These are phyloP conservation scores for Brachionus sp. DNA, from an alignment of 1,140 invertebrate genomes.

Conservation along the genomic window DNA sequence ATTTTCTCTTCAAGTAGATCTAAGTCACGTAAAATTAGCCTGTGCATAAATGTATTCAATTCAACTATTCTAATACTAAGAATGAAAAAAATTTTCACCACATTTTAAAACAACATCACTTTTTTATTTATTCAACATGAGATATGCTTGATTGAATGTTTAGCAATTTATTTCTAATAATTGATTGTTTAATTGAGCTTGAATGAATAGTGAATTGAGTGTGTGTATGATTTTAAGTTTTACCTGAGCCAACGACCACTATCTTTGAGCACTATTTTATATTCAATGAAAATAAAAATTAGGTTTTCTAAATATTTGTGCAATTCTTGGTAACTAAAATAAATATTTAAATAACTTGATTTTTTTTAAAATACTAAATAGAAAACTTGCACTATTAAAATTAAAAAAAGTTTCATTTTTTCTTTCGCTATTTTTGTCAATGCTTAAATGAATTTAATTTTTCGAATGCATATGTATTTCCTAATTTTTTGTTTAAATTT, in stretches of 20 bases:
- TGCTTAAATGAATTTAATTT: neutral
- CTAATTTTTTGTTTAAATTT: neutral
- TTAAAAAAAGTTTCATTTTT: neutral
- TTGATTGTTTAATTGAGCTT: neutral
- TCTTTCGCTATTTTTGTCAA: neutral
- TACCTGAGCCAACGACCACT: neutral
- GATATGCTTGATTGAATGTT: neutral
- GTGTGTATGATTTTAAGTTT: neutral
- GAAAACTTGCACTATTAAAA: neutral
- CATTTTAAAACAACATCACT: no score
- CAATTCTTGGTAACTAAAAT: constrained; percentile 34
- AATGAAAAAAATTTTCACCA: no score
- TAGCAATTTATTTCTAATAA: neutral
- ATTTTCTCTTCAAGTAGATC: no score
- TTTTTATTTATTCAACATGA: neutral
- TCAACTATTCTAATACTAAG: no score
- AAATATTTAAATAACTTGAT: neutral
- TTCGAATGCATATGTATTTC: neutral
- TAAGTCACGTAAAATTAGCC: no score
- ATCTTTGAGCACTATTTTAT: neutral
- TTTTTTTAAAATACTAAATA: neutral
- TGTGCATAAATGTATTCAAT: no score
- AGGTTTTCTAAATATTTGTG: constrained; percentile 16
- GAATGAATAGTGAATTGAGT: neutral
- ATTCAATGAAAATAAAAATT: neutral